phyloP scores from a whole-genome alignment of 37 sponge, comb jelly and placozoan species.

The Spongia lamella region DNA sequence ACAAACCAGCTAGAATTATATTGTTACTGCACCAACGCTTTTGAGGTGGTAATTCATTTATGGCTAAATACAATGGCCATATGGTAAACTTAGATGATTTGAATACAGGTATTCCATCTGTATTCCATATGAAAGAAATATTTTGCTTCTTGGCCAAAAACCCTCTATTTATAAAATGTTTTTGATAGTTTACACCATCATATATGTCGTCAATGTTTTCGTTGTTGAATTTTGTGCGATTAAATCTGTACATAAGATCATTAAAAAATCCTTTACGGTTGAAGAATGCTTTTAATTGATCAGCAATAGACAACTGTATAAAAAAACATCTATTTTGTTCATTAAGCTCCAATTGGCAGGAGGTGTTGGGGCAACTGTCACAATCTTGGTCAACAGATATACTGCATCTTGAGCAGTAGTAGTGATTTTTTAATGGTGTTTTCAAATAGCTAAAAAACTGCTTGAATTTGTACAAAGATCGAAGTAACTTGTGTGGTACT shows the following conservation, averaged over 20 bases:
- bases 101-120: conserved; percentile 38
- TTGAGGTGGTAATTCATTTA: conserved; percentile 11
- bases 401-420: too few relatives aligned
- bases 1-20: conserved; percentile 17
- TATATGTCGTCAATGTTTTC: conserved; percentile 11
- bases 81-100: conserved; percentile 11
- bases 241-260: conserved; percentile 1
- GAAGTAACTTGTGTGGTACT: background rate
- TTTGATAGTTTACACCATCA: conserved; percentile 14
- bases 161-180: background rate
- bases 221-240: background rate
- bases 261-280: too few relatives aligned
- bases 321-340: background rate
- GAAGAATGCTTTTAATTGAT: too few relatives aligned
- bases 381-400: too few relatives aligned
- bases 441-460: too few relatives aligned
- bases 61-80: conserved; percentile 22
- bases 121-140: conserved; percentile 24
- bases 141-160: conserved; percentile 4
- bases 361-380: background rate
- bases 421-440: too few relatives aligned
- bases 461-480: conserved; percentile 12
- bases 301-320: background rate
- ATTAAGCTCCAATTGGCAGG: background rate
- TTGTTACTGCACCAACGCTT: background rate